Percentiles rank a stretch among this genome's conserved stretches.
Evolutionary conservation across 2,113 vertebrate species (phyloP).

Genomic region (Bombycilla garrulus): DNA sequence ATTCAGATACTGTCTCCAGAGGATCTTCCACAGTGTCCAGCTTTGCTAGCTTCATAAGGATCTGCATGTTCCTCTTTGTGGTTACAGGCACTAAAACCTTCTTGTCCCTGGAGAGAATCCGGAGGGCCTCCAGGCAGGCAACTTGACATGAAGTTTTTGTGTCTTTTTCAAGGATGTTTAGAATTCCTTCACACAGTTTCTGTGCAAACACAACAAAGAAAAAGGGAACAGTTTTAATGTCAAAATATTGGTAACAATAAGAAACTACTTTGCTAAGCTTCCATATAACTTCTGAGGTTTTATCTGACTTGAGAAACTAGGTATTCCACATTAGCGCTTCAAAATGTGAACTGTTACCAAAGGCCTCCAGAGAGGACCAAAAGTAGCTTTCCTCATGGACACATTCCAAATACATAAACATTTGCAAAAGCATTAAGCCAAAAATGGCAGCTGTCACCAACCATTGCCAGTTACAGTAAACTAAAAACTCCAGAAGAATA

Average conservation of each 20-base stretch:
- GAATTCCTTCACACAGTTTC: constrained; percentile 88
- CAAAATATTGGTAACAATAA: background rate
- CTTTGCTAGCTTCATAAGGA: constrained; percentile 83
- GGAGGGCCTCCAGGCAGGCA: constrained; percentile 90
- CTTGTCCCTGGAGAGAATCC: constrained; percentile 96
- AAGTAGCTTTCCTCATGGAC: background rate
- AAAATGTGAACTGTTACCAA: background rate
- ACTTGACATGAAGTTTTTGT: constrained; percentile 83
- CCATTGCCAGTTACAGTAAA: background rate
- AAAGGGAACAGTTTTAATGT: constrained; percentile 19
- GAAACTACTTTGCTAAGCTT: background rate
- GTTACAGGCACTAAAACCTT: constrained; percentile 90
- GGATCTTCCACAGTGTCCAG: constrained; percentile 73
- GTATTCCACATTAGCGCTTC: background rate
- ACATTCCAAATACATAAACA: background rate
- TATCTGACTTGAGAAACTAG: background rate
- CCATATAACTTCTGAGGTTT: background rate
- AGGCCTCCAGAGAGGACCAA: background rate
- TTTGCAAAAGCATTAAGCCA: background rate
- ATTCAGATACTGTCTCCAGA: constrained; percentile 76
- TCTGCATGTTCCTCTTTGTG: constrained; percentile 88
- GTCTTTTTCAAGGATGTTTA: constrained; percentile 82
- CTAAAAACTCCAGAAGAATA: background rate
- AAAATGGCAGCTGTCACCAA: background rate
- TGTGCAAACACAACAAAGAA: constrained; percentile 59